Percentiles rank a stretch among this genome's conserved stretches.
phyloP scores from a whole-genome alignment of 2,113 vertebrate genomes.

The Paramisgurnus dabryanus region DNA sequence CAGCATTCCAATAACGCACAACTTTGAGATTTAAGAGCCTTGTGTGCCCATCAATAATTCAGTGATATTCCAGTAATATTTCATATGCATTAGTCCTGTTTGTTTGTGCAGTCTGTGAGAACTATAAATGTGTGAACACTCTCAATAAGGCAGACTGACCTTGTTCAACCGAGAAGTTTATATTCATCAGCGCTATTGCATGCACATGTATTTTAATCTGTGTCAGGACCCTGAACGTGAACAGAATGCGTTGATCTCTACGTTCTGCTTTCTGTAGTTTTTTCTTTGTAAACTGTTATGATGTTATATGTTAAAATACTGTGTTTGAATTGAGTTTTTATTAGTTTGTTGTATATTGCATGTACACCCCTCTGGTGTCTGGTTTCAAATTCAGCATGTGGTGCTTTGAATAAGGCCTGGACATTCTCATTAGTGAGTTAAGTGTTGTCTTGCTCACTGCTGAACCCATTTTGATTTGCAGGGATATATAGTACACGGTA shows the following conservation, averaged over 20 bases:
- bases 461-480: neutral
- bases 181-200: neutral
- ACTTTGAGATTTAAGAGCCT: neutral
- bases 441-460: neutral
- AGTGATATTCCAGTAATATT: slow-evolving; percentile 3
- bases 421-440: slow-evolving; percentile 3
- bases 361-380: neutral
- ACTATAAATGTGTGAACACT: slow-evolving; percentile 6
- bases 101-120: slow-evolving; percentile 6
- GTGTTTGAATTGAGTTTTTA: neutral
- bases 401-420: slow-evolving; percentile 4
- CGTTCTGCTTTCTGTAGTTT: too few species aligned
- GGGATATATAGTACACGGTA: neutral
- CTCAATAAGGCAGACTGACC: slow-evolving; percentile 2
- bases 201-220: neutral
- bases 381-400: neutral
- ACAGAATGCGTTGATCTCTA: neutral
- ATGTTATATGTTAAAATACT: neutral
- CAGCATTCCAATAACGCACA: neutral
- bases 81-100: neutral
- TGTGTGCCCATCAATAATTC: slow-evolving; percentile 11
- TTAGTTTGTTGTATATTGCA: neutral
- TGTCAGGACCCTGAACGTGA: neutral
- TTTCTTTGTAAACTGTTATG: neutral
- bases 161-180: slow-evolving; percentile 11